Conservation (phyloP, 2,113 vertebrate genomes). For the Erinaceus europaeus region DNA sequence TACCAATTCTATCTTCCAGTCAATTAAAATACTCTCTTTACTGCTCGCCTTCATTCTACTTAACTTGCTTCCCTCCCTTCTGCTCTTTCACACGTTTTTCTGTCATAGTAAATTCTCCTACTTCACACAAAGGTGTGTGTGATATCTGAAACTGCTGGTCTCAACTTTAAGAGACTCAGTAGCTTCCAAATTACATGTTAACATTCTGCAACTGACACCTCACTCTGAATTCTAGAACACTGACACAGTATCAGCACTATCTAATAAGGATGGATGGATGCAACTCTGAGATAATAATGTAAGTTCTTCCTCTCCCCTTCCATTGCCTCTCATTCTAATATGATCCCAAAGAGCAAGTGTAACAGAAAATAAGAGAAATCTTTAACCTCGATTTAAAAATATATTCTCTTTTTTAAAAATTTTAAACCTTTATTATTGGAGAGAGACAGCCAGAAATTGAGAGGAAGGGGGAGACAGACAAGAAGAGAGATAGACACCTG, state of each 20-base stretch:
- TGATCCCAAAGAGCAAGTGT: neutral
- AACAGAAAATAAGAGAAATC: neutral
- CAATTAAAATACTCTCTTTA: neutral
- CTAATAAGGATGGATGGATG: neutral
- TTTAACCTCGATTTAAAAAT: neutral
- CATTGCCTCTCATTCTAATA: neutral
- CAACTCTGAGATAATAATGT: neutral
- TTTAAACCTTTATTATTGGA: no score
- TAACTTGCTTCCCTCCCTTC: neutral
- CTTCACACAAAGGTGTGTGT: neutral
- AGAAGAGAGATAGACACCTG: no score
- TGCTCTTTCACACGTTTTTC: neutral
- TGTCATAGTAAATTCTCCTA: neutral
- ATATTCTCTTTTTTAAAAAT: no score
- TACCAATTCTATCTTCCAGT: neutral
- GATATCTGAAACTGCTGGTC: neutral
- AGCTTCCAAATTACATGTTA: neutral
- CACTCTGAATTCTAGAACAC: neutral
- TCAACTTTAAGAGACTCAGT: neutral
- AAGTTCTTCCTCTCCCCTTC: neutral
- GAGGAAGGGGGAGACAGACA: no score
- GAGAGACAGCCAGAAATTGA: no score
- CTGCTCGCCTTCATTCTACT: neutral
- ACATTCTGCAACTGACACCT: neutral
- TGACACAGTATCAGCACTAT: neutral